phyloP scores from a whole-genome alignment of 2,888 invertebrate species.

The Urechis unicinctus region DNA sequence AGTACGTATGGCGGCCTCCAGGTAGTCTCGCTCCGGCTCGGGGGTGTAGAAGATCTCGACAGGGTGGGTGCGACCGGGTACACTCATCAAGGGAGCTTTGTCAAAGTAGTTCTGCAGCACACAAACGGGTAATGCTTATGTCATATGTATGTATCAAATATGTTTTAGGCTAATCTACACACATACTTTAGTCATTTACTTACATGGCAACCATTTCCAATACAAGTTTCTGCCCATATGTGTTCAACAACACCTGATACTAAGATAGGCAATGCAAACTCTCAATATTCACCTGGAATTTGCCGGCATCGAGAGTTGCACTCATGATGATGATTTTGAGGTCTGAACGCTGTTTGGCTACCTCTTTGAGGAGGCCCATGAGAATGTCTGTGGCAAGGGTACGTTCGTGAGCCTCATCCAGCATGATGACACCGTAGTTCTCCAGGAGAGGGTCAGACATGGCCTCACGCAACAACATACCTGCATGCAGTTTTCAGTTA shows the following conservation, averaged over 20 bases:
- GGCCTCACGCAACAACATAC: slow-evolving; percentile 97
- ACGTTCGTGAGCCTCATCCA: slow-evolving; percentile 98
- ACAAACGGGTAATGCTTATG: too few relatives aligned
- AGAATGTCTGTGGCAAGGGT: slow-evolving; percentile 96
- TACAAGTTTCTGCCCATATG: too few relatives aligned
- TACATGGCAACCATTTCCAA: too few relatives aligned
- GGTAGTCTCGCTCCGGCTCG: slow-evolving; percentile 93
- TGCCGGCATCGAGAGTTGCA: slow-evolving; percentile 97
- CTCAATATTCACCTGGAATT: slow-evolving; percentile 67
- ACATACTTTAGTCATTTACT: not conserved
- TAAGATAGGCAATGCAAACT: too few relatives aligned
- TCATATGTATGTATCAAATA: too few relatives aligned
- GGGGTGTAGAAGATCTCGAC: slow-evolving; percentile 99
- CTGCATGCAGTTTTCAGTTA: too few relatives aligned
- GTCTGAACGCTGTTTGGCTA: slow-evolving; percentile 84
- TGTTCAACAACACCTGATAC: too few relatives aligned
- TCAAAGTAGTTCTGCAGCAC: slow-evolving; percentile 79
- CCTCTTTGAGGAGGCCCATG: slow-evolving; percentile 96
- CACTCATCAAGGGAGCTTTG: slow-evolving; percentile 95
- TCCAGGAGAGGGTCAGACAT: slow-evolving; percentile 99
- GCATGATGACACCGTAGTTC: slow-evolving; percentile 86
- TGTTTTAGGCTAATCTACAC: not conserved
- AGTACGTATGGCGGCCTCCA: slow-evolving; percentile 97
- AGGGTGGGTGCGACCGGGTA: slow-evolving; percentile 91
- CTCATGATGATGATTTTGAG: slow-evolving; percentile 98